A percentile compares a stretch with the other conserved stretches of the same genome.
These are phyloP conservation scores for Falco punctatus DNA, from an alignment of 2,113 vertebrate genomes.

Conservation along the genomic window DNA sequence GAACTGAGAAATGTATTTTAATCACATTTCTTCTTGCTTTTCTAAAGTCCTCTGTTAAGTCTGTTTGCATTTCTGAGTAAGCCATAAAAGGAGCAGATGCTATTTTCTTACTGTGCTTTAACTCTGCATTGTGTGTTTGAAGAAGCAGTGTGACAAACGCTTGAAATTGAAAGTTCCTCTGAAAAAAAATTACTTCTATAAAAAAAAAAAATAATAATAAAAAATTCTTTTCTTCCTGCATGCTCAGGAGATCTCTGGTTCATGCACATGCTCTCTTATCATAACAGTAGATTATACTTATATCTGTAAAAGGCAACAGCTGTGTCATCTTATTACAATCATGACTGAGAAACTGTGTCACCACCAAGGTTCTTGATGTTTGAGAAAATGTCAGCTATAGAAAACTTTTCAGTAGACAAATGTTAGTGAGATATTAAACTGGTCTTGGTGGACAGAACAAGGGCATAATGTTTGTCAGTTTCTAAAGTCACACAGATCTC, in stretches of 20 bases:
- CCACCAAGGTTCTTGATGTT: background rate
- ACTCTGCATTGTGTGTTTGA: background rate
- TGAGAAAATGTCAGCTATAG: background rate
- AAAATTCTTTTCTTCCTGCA: background rate
- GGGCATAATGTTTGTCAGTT: background rate
- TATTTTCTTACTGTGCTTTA: background rate
- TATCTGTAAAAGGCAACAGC: background rate
- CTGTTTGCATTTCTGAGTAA: conserved; percentile 17
- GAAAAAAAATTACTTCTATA: background rate
- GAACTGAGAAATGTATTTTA: background rate
- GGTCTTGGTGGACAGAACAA: background rate
- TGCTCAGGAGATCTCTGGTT: background rate
- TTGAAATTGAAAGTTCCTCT: conserved; percentile 4
- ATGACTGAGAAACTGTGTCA: background rate
- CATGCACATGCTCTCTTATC: background rate
- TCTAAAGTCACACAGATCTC: background rate
- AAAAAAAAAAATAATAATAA: too few relatives aligned
- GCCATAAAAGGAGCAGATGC: background rate
- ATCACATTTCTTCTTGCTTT: background rate
- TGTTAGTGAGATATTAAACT: background rate
- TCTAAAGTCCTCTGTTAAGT: background rate
- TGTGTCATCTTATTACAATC: background rate
- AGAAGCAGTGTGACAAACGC: conserved; percentile 24
- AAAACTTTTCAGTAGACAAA: background rate
- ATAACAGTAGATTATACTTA: background rate